These are phyloP conservation scores for Gallinago jamesoni DNA, from an alignment of 2,113 vertebrate species.

Conservation along the genomic window DNA sequence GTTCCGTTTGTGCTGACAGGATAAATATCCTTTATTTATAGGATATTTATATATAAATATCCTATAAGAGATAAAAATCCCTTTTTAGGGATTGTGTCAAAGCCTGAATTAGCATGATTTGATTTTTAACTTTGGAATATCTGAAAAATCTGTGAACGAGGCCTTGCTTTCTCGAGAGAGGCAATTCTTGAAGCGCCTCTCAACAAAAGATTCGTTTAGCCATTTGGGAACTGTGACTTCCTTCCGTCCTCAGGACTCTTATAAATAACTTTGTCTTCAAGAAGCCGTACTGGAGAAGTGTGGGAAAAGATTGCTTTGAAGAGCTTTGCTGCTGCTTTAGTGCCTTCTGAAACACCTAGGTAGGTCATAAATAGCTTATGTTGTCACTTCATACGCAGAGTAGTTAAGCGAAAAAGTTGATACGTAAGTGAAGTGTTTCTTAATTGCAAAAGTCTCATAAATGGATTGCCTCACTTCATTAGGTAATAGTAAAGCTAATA, in stretches of 20 bases:
- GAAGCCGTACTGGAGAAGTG: neutral
- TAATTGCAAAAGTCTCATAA: neutral
- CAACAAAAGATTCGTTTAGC: neutral
- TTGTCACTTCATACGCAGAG: neutral
- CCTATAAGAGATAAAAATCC: neutral
- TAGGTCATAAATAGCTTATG: neutral
- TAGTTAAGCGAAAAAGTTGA: neutral
- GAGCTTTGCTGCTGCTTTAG: neutral
- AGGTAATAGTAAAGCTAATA: slow-evolving; percentile 18
- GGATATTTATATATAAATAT: too few species aligned
- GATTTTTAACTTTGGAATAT: neutral
- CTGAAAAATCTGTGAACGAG: neutral
- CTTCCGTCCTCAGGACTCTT: neutral
- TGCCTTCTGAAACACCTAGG: neutral
- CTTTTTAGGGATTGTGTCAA: neutral
- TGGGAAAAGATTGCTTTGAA: neutral
- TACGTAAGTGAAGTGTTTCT: neutral
- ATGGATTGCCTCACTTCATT: slow-evolving; percentile 36
- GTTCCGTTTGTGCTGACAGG: neutral
- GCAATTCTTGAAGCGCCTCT: neutral
- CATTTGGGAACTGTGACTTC: neutral
- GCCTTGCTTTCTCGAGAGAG: neutral
- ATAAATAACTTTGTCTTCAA: neutral
- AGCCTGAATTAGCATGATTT: neutral
- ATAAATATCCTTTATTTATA: neutral